Percentiles rank a stretch among this genome's conserved stretches.
Conservation (phyloP, 2,113 vertebrate species). For the Hemiscyllium ocellatum region DNA sequence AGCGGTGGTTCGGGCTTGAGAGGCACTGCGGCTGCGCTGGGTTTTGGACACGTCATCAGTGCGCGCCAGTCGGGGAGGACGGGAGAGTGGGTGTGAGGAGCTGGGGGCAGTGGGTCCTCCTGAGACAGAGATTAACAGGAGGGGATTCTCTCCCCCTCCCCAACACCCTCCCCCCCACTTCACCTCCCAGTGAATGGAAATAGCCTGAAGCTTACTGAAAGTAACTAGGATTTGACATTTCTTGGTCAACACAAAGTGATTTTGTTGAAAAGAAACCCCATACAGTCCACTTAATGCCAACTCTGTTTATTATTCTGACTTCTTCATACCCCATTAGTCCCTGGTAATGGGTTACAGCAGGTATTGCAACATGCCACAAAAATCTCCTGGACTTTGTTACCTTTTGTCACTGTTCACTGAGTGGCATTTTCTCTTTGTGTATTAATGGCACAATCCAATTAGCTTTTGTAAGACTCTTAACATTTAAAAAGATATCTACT, state of each 20-base stretch:
- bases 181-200: background rate
- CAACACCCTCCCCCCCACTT: too few relatives aligned
- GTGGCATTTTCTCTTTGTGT: background rate
- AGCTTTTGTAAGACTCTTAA: background rate
- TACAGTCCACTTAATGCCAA: background rate
- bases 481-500: background rate
- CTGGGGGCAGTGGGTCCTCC: rapidly evolving
- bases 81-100: background rate
- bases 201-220: background rate
- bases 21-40: background rate
- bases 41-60: background rate
- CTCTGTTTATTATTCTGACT: background rate
- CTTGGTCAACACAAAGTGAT: background rate
- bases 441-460: background rate
- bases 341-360: background rate
- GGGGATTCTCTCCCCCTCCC: background rate
- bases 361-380: background rate
- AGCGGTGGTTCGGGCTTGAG: background rate
- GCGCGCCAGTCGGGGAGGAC: background rate
- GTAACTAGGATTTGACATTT: background rate
- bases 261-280: background rate
- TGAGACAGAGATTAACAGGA: background rate
- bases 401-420: background rate
- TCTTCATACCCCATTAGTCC: background rate
- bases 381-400: background rate